These are phyloP conservation scores for Megamerina dolium DNA, from an alignment of 2,888 invertebrate genomes.

Conservation along the genomic window DNA sequence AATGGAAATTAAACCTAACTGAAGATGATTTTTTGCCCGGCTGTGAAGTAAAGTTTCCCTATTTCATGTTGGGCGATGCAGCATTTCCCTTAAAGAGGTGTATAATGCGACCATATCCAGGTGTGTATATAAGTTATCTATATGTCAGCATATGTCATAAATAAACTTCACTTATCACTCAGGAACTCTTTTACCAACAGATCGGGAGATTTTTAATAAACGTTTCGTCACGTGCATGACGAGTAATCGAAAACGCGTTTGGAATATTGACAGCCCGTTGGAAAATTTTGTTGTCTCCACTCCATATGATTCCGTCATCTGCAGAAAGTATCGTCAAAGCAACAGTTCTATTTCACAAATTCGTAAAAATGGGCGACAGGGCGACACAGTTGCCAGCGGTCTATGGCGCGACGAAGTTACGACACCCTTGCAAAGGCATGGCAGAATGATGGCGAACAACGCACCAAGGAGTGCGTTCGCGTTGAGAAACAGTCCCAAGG, in stretches of 20 bases:
- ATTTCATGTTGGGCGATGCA: slow-evolving; percentile 14
- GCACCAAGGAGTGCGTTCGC: slow-evolving; percentile 9
- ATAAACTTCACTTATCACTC: background rate
- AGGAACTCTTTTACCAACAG: slow-evolving; percentile 5
- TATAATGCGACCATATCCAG: no score
- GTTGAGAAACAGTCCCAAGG: slow-evolving; percentile 6
- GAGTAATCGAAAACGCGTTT: slow-evolving; percentile 9
- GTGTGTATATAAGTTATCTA: slow-evolving; percentile 2
- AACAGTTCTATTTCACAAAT: slow-evolving; percentile 17
- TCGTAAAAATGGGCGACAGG: slow-evolving; percentile 8
- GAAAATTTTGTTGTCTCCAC: slow-evolving; percentile 4
- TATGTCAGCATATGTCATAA: background rate
- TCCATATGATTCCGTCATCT: slow-evolving; percentile 12
- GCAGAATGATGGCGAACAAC: slow-evolving; percentile 9
- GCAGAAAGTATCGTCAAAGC: slow-evolving; percentile 18
- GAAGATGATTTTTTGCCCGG: slow-evolving; percentile 10
- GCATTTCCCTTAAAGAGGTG: slow-evolving; percentile 10
- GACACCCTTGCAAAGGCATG: background rate
- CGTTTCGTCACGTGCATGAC: slow-evolving; percentile 13
- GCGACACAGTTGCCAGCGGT: slow-evolving; percentile 7
- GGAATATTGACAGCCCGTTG: no score
- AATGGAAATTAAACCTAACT: slow-evolving; percentile 10
- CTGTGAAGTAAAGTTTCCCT: slow-evolving; percentile 5
- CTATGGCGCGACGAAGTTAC: slow-evolving; percentile 5
- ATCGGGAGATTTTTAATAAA: slow-evolving; percentile 11